These are phyloP conservation scores for Myotis pilosus DNA, from an alignment of 2,797 vertebrate species.

Conservation along the genomic window DNA sequence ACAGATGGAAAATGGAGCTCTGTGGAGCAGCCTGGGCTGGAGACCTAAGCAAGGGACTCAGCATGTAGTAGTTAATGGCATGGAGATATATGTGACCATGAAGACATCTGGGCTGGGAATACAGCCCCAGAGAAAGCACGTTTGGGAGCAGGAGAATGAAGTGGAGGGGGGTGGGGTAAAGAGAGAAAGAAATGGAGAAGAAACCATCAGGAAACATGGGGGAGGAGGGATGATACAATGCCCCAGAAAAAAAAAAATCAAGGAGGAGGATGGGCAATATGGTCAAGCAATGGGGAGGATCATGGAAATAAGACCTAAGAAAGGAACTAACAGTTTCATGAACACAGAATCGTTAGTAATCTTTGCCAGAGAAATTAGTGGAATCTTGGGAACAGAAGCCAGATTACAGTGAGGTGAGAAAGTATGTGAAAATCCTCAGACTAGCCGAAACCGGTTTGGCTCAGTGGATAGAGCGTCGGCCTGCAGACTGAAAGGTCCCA, in stretches of 20 bases:
- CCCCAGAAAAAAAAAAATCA: not conserved
- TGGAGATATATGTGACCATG: not conserved
- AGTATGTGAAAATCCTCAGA: not conserved
- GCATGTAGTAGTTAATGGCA: not conserved
- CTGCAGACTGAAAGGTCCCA: no score
- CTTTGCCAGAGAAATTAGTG: not conserved
- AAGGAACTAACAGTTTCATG: not conserved
- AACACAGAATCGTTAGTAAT: not conserved
- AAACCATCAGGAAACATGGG: not conserved
- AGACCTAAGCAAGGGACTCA: not conserved
- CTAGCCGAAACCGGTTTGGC: no score
- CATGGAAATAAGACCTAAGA: not conserved
- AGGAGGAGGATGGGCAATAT: not conserved
- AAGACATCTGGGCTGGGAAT: not conserved
- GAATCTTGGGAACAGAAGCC: not conserved
- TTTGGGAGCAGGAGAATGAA: not conserved
- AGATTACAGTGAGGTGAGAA: not conserved
- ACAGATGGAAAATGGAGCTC: not conserved
- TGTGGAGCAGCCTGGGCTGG: not conserved
- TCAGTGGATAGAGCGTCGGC: no score
- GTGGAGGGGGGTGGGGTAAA: not conserved
- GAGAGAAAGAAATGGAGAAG: not conserved
- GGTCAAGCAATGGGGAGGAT: not conserved
- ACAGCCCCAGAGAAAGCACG: not conserved
- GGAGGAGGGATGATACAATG: not conserved